phyloP scores from a whole-genome alignment of 1,140 invertebrate genomes.

The Trichoplusia ni region DNA sequence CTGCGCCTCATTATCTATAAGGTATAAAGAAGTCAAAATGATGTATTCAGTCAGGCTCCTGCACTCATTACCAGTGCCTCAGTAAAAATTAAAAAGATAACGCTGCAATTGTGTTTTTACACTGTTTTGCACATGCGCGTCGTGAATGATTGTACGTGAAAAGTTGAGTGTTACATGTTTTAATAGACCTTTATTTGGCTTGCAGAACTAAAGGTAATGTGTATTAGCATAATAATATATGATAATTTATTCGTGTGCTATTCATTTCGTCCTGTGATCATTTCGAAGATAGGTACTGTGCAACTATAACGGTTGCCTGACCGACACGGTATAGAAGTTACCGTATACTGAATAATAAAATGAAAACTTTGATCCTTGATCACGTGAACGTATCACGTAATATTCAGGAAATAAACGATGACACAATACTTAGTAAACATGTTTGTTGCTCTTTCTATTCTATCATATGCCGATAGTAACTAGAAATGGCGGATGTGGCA shows the following conservation, averaged over 20 bases:
- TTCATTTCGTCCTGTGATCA: neutral
- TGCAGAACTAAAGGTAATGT: conserved; percentile 23
- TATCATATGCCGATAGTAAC: too few relatives aligned
- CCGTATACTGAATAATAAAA: too few relatives aligned
- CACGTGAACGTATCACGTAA: too few relatives aligned
- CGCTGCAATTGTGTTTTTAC: conserved; percentile 14
- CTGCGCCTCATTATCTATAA: conserved; percentile 63
- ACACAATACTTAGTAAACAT: too few relatives aligned
- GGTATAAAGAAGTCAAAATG: conserved; percentile 67
- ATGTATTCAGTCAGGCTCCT: conserved; percentile 57
- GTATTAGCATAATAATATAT: neutral
- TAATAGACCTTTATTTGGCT: neutral
- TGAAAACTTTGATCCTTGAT: too few relatives aligned
- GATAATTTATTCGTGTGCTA: neutral
- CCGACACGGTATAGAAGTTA: too few relatives aligned
- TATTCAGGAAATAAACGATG: too few relatives aligned
- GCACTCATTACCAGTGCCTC: conserved; percentile 48
- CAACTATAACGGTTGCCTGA: too few relatives aligned
- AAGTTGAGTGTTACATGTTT: neutral
- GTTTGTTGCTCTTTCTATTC: too few relatives aligned
- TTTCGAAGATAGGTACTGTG: neutral
- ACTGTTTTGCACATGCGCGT: neutral
- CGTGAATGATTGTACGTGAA: conserved; percentile 20
- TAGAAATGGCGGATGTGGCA: too few relatives aligned
- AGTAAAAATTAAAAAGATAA: conserved; percentile 51